phyloP scores from a whole-genome alignment of 2,797 vertebrate species.

The Pipistrellus pygmaeus region DNA sequence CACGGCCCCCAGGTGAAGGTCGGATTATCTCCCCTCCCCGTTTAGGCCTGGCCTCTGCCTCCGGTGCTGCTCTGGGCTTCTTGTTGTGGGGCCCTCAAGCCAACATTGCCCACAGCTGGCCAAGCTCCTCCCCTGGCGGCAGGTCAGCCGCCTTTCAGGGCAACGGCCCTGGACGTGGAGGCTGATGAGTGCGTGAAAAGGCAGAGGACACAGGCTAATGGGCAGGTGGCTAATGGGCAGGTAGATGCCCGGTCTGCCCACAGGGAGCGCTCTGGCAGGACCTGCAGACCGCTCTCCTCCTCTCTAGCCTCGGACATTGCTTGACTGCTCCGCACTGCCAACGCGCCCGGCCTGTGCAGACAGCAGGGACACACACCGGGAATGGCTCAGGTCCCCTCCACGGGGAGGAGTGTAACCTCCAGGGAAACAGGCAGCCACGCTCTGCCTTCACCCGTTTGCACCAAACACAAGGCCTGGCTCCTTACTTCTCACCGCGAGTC shows the following conservation, averaged over 20 bases:
- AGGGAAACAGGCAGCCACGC: neutral
- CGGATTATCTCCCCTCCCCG: neutral
- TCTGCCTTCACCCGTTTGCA: neutral
- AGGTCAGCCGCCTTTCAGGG: neutral
- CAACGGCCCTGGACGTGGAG: neutral
- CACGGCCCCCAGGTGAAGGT: neutral
- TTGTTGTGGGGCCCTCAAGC: neutral
- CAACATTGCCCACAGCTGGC: neutral
- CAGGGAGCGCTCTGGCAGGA: neutral
- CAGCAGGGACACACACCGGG: neutral
- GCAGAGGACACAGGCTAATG: neutral
- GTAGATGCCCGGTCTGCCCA: neutral
- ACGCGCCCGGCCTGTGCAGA: accelerated
- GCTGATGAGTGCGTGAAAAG: neutral
- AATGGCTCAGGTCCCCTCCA: neutral
- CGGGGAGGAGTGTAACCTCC: neutral
- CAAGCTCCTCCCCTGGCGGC: neutral
- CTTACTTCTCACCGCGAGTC: neutral
- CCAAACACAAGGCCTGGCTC: neutral
- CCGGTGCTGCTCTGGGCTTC: neutral
- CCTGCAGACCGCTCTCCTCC: neutral
- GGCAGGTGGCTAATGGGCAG: neutral
- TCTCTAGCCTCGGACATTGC: too few species aligned
- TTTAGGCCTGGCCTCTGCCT: neutral
- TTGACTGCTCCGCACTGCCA: neutral